Evolutionary conservation across 2,888 invertebrate genomes (phyloP).

Genomic region (Steinernema hermaphroditum): DNA sequence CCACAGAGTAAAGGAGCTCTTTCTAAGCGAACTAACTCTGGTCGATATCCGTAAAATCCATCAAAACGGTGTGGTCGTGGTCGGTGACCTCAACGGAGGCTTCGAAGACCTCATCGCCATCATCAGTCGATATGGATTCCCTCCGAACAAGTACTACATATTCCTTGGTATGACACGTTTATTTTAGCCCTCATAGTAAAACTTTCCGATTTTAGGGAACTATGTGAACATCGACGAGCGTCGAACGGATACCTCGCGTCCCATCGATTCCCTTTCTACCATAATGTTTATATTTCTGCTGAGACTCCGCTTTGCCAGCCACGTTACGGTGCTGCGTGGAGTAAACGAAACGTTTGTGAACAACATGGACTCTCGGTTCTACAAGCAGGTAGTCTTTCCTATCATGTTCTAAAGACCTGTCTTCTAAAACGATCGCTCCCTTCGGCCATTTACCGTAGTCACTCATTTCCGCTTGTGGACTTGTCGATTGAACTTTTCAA

Average conservation of each 20-base stretch:
- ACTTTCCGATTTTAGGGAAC: background rate
- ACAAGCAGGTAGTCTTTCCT: background rate
- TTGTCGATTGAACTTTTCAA: too few relatives aligned
- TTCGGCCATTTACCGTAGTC: too few relatives aligned
- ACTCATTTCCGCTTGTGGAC: too few relatives aligned
- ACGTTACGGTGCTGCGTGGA: background rate
- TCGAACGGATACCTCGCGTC: background rate
- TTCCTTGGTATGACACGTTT: background rate
- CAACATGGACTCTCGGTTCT: background rate
- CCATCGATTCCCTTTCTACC: background rate
- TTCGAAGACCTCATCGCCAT: conserved; percentile 18
- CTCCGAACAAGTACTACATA: conserved; percentile 2
- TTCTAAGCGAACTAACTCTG: background rate
- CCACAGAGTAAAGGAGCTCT: background rate
- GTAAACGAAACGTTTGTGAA: background rate
- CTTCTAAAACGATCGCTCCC: too few relatives aligned
- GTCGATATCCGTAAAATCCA: background rate
- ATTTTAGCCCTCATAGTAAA: background rate
- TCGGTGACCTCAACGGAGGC: conserved; percentile 3
- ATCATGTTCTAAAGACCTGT: background rate
- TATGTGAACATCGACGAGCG: background rate
- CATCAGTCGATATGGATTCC: conserved; percentile 5
- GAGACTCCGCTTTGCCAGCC: conserved; percentile 1
- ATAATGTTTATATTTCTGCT: background rate
- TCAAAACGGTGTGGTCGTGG: background rate